These are phyloP conservation scores for Ceratoteleas bidentatus DNA, from an alignment of 1,140 invertebrate genomes.

Conservation along the genomic window DNA sequence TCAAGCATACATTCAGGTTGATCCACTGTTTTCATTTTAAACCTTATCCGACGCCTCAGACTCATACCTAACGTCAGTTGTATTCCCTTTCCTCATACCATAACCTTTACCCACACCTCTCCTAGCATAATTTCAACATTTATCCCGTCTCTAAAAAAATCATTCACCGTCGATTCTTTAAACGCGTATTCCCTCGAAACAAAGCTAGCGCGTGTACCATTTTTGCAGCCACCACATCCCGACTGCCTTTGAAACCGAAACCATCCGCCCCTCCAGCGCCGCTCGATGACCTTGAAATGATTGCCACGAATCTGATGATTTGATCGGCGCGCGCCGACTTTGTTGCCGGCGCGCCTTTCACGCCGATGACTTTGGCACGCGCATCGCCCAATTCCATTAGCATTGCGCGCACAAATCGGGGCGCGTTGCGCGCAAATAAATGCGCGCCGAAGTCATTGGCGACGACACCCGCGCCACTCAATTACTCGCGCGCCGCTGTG, in stretches of 20 bases:
- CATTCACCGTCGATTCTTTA: background rate
- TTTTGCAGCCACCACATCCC: background rate
- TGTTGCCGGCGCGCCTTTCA: too few species aligned
- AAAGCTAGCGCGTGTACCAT: background rate
- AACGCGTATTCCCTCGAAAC: too few species aligned
- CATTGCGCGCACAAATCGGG: slow-evolving; percentile 34
- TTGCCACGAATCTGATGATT: slow-evolving; percentile 8
- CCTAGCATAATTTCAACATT: background rate
- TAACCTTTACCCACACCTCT: background rate
- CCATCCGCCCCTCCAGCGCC: background rate
- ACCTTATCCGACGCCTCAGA: too few species aligned
- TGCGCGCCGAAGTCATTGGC: slow-evolving; percentile 76
- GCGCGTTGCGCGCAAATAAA: slow-evolving; percentile 33
- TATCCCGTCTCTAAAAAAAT: too few species aligned
- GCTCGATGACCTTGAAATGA: slow-evolving; percentile 33
- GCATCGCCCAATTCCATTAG: slow-evolving; percentile 43
- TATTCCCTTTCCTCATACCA: too few species aligned
- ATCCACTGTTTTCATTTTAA: too few species aligned
- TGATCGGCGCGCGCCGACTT: slow-evolving; percentile 5
- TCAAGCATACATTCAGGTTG: too few species aligned
- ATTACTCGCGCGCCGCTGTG: slow-evolving; percentile 81
- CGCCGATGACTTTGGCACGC: slow-evolving; percentile 14
- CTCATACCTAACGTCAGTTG: too few species aligned
- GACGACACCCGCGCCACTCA: slow-evolving; percentile 78
- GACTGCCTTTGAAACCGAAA: slow-evolving; percentile 14